Percentiles rank a stretch among this genome's conserved stretches.
Conservation (phyloP, 2,888 invertebrate species). For the Pristionchus mayeri region DNA sequence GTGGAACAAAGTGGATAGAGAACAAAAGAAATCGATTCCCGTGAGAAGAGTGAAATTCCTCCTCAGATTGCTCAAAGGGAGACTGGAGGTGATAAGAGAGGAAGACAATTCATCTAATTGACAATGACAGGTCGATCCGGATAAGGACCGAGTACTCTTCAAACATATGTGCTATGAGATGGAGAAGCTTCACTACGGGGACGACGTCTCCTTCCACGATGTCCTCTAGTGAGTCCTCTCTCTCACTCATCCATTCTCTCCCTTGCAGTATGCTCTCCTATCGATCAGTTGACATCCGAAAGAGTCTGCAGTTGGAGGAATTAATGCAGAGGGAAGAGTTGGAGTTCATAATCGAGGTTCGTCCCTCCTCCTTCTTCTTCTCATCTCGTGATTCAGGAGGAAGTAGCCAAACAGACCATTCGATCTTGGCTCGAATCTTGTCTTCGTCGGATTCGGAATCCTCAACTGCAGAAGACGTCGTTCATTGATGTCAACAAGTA, state of each 20-base stretch:
- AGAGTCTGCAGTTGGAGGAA: constrained; percentile 97
- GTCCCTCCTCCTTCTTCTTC: neutral
- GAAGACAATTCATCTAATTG: constrained; percentile 19
- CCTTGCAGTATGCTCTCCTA: constrained; percentile 89
- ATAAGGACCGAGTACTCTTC: constrained; percentile 94
- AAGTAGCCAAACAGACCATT: constrained; percentile 98
- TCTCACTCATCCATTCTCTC: neutral
- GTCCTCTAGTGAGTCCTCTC: constrained; percentile 88
- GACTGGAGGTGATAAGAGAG: neutral
- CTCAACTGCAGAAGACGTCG: constrained; percentile 52
- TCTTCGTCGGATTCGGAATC: constrained; percentile 88
- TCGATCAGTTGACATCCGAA: constrained; percentile 95
- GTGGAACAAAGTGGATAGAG: constrained; percentile 98
- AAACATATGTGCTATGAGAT: constrained; percentile 99
- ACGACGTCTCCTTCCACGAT: constrained; percentile 99
- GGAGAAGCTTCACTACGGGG: constrained; percentile 95
- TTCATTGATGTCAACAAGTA: constrained; percentile 53
- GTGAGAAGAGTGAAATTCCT: constrained; percentile 74
- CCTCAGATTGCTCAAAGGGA: constrained; percentile 62
- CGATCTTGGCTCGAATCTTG: constrained; percentile 98
- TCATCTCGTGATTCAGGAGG: constrained; percentile 77
- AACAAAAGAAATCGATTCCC: constrained; percentile 83
- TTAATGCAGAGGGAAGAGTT: constrained; percentile 96
- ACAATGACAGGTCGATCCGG: constrained; percentile 86
- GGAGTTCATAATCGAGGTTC: constrained; percentile 90